Conservation (phyloP, 2,797 vertebrate genomes). For the Austrolebias charrua region DNA sequence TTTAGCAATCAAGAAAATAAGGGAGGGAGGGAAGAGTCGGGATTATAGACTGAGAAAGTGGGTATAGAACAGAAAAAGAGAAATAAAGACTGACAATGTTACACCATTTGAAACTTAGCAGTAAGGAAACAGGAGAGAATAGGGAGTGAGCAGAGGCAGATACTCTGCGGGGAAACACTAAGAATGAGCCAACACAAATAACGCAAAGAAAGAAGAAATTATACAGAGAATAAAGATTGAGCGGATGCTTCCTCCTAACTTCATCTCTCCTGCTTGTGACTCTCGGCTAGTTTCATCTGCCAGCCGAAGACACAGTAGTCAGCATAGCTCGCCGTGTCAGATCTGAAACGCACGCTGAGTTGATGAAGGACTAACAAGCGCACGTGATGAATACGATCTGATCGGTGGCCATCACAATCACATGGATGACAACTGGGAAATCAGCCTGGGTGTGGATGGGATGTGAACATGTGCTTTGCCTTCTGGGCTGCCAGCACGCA, state of each 20-base stretch:
- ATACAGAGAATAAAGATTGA: conserved; percentile 16
- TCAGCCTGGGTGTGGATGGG: conserved; percentile 38
- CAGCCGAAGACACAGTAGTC: conserved; percentile 59
- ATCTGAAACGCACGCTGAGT: conserved; percentile 64
- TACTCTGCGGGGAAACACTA: conserved; percentile 21
- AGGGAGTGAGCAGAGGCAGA: conserved; percentile 25
- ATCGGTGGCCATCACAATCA: conserved; percentile 39
- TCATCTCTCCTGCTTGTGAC: conserved; percentile 49
- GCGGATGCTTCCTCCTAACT: conserved; percentile 34
- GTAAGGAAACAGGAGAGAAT: conserved; percentile 30
- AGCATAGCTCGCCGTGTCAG: conserved; percentile 54
- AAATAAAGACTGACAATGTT: conserved; percentile 40
- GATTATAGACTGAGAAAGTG: conserved; percentile 56
- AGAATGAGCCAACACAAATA: conserved; percentile 37
- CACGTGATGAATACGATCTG: conserved; percentile 36
- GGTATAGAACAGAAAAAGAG: conserved; percentile 25
- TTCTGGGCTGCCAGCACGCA: conserved; percentile 22
- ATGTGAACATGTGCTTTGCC: conserved; percentile 48
- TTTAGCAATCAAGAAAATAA: conserved; percentile 79
- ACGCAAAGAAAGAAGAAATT: conserved; percentile 24
- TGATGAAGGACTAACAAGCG: conserved; percentile 57
- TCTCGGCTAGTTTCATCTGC: conserved; percentile 62
- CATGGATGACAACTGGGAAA: conserved; percentile 52
- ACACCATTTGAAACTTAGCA: conserved; percentile 38
- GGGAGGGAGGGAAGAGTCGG: conserved; percentile 34